Evolutionary conservation across 2,797 vertebrate species (phyloP).

Genomic region (Acropternis orthonyx): DNA sequence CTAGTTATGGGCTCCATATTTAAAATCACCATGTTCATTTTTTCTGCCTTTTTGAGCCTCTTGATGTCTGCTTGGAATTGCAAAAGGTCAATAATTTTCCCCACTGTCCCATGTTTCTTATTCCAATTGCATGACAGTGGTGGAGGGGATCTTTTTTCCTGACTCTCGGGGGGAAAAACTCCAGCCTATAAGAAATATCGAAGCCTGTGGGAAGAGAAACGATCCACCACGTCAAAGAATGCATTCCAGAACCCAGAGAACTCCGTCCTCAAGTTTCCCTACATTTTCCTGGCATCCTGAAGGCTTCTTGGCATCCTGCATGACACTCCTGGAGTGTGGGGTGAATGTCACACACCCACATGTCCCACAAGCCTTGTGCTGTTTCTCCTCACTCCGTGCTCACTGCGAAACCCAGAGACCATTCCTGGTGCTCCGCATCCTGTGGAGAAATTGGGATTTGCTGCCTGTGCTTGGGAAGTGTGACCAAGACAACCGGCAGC

Average conservation of each 20-base stretch:
- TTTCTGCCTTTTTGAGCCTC: not conserved
- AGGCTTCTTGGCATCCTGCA: too few species aligned
- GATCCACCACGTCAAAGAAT: not conserved
- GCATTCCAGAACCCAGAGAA: not conserved
- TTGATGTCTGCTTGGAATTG: not conserved
- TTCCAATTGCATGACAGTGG: not conserved
- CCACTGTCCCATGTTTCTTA: not conserved
- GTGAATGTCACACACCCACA: not conserved
- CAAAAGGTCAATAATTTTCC: not conserved
- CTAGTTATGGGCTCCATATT: not conserved
- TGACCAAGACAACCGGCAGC: not conserved
- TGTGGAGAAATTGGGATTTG: not conserved
- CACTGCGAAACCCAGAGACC: accelerated
- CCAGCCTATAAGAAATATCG: not conserved
- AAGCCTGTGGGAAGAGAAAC: not conserved
- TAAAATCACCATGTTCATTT: not conserved
- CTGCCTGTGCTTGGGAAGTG: not conserved
- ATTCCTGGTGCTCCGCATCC: not conserved
- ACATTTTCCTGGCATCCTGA: accelerated
- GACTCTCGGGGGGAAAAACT: not conserved
- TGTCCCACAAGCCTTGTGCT: accelerated
- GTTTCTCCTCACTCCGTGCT: accelerated
- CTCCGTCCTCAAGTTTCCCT: not conserved
- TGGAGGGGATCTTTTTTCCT: not conserved
- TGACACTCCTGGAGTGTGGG: accelerated